Evolutionary conservation across 2,888 invertebrate species (phyloP).

Genomic region (Rhagonycha fulva): DNA sequence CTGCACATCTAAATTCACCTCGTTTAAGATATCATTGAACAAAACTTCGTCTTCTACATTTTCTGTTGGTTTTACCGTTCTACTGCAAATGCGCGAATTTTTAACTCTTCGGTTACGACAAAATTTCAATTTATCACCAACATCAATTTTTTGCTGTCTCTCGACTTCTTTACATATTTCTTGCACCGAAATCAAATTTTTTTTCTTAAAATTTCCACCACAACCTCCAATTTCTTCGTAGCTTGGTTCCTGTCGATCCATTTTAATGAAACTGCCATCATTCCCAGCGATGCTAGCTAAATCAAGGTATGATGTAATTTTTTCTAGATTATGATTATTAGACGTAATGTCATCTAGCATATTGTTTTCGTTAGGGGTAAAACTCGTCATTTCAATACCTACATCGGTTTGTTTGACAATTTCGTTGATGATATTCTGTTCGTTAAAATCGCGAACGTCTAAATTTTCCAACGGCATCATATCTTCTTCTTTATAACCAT

Average conservation of each 20-base stretch:
- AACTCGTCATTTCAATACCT: constrained; percentile 11
- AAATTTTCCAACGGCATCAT: constrained; percentile 12
- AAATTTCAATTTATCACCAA: constrained; percentile 1
- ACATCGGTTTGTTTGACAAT: constrained; percentile 14
- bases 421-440: constrained; percentile 18
- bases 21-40: constrained; percentile 14
- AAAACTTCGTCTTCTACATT: constrained; percentile 6
- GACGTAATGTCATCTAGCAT: background rate
- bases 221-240: background rate
- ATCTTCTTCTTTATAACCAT: constrained; percentile 2
- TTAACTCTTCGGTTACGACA: background rate
- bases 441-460: constrained; percentile 13
- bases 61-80: background rate
- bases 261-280: background rate
- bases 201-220: constrained; percentile 22
- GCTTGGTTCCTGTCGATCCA: background rate
- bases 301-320: background rate
- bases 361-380: constrained; percentile 1
- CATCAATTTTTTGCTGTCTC: constrained; percentile 17
- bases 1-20: constrained; percentile 5
- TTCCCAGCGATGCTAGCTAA: background rate
- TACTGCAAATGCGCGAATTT: background rate
- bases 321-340: background rate
- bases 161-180: constrained; percentile 35
- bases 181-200: constrained; percentile 42